Conservation (phyloP, 2,797 vertebrate species). For the Oryzias dopingdopingensis region DNA sequence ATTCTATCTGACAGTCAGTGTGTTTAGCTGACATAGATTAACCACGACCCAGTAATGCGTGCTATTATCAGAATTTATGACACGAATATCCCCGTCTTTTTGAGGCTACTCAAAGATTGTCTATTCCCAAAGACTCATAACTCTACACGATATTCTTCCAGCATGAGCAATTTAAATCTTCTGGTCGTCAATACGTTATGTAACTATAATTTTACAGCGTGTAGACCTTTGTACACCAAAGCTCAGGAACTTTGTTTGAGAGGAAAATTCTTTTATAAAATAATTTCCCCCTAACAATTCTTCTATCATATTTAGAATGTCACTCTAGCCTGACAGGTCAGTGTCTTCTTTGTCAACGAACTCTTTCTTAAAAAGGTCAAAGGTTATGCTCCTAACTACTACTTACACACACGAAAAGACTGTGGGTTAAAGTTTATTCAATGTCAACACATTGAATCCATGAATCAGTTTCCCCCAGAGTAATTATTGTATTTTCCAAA, state of each 20-base stretch:
- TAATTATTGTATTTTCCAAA: too few species aligned
- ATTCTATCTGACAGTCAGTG: too few species aligned
- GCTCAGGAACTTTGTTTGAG: background rate
- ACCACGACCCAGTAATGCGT: too few species aligned
- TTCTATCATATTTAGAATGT: too few species aligned
- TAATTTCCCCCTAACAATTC: too few species aligned
- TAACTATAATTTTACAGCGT: conserved; percentile 10
- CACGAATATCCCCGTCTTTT: too few species aligned
- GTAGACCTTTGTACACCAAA: conserved; percentile 29
- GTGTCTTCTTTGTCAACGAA: background rate
- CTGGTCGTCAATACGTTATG: conserved; percentile 8
- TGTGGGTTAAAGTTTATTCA: background rate
- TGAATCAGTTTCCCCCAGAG: too few species aligned
- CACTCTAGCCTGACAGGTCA: background rate
- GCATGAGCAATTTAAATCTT: background rate
- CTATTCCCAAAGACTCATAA: background rate
- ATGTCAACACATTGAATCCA: too few species aligned
- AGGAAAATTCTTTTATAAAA: background rate
- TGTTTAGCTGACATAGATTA: too few species aligned
- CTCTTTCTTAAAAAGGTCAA: background rate
- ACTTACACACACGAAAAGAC: background rate
- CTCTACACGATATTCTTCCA: background rate
- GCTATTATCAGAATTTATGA: too few species aligned
- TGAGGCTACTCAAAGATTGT: background rate
- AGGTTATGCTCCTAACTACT: background rate